Evolutionary conservation across 1,140 invertebrate species (phyloP).

Genomic region (Penaeus vannamei): DNA sequence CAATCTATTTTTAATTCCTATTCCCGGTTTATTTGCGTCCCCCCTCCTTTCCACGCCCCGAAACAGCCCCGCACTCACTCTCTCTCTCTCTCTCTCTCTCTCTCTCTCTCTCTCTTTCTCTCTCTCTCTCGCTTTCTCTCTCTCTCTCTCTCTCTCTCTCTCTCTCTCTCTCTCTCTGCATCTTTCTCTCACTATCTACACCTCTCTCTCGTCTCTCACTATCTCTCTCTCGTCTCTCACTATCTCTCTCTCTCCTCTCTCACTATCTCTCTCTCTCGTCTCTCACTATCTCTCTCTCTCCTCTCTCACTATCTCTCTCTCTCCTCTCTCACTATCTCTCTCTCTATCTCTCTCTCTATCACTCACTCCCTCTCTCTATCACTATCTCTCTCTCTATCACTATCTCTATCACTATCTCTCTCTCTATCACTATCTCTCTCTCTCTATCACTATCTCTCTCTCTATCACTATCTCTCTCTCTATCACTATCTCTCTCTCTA

Average conservation of each 20-base stretch:
- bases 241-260: conserved; percentile 1
- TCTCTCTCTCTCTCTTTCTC: conserved; percentile 12
- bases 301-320: not conserved
- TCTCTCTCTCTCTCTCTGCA: not conserved
- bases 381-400: not conserved
- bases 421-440: not conserved
- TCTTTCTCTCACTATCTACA: not conserved
- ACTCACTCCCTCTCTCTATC: not conserved
- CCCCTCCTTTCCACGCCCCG: not conserved
- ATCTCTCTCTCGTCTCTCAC: not conserved
- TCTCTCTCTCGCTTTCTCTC: conserved; percentile 12
- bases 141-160: not conserved
- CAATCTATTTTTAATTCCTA: not conserved
- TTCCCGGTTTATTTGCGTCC: not conserved
- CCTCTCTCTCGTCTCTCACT: not conserved
- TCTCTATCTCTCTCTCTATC: not conserved
- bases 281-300: no score
- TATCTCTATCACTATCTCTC: not conserved
- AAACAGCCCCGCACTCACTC: not conserved
- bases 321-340: not conserved
- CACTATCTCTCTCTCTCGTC: conserved; percentile 13
- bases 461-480: not conserved
- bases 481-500: not conserved
- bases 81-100: conserved; percentile 19
- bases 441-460: not conserved